These are phyloP conservation scores for Phragmatobia fuliginosa DNA, from an alignment of 2,888 invertebrate genomes.

Conservation along the genomic window DNA sequence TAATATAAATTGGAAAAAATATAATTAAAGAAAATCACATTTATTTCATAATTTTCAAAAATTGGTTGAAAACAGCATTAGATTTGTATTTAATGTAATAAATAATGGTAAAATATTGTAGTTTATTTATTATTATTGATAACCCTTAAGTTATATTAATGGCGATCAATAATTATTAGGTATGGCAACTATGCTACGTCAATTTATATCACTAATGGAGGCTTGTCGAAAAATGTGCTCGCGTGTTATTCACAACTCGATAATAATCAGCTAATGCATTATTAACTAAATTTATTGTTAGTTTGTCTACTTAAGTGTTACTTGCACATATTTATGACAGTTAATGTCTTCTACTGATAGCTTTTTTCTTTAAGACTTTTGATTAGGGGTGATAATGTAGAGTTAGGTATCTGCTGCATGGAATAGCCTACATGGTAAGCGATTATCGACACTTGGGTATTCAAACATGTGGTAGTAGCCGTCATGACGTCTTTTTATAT, in stretches of 20 bases:
- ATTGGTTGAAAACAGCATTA: not conserved
- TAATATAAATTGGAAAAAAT: not conserved
- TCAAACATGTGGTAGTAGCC: not conserved
- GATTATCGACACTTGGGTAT: not conserved
- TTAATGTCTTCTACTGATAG: not conserved
- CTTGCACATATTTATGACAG: not conserved
- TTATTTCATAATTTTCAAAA: not conserved
- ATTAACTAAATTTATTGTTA: not conserved
- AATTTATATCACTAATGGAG: conserved; percentile 5
- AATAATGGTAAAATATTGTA: not conserved
- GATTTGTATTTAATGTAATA: not conserved
- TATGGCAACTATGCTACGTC: not conserved
- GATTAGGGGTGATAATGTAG: not conserved
- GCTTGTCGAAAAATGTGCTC: not conserved
- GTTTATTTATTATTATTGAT: not conserved
- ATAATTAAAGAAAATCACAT: not conserved
- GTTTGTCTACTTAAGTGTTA: not conserved
- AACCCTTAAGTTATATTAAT: not conserved
- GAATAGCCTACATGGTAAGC: not conserved
- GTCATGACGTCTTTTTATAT: not conserved
- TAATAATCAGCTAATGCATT: not conserved
- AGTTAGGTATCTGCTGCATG: not conserved
- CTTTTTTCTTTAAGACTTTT: not conserved
- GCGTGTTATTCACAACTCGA: not conserved
- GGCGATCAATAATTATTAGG: not conserved